These are phyloP conservation scores for Nothura maculosa DNA, from an alignment of 2,797 vertebrate species.

Conservation along the genomic window DNA sequence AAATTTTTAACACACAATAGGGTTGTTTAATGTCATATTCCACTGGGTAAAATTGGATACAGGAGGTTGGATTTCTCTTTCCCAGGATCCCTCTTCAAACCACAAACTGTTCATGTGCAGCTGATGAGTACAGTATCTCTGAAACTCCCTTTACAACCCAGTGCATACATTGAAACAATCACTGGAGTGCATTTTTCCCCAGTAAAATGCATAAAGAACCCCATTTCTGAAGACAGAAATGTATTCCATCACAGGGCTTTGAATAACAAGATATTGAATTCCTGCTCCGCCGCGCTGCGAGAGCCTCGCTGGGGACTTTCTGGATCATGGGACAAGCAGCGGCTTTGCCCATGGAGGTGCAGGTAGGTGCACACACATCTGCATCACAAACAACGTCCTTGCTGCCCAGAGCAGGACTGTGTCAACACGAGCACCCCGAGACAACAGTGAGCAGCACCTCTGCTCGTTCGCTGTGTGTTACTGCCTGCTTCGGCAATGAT, in stretches of 20 bases:
- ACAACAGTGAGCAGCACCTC: background rate
- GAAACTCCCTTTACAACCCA: constrained; percentile 70
- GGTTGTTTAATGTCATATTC: constrained; percentile 57
- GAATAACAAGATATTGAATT: constrained; percentile 50
- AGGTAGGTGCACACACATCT: background rate
- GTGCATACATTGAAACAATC: constrained; percentile 47
- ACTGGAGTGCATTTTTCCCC: constrained; percentile 44
- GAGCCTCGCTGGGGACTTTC: background rate
- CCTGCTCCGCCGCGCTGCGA: background rate
- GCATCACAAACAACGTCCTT: background rate
- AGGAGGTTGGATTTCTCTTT: constrained; percentile 57
- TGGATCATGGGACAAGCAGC: constrained; percentile 2
- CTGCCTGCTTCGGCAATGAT: background rate
- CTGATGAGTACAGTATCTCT: constrained; percentile 69
- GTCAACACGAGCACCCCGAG: accelerated
- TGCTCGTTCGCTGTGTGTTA: background rate
- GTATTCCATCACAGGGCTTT: constrained; percentile 24
- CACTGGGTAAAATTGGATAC: constrained; percentile 59
- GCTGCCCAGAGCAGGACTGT: background rate
- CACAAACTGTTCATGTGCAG: constrained; percentile 71
- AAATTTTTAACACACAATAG: constrained; percentile 62
- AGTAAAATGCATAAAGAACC: constrained; percentile 30
- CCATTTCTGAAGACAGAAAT: constrained; percentile 47
- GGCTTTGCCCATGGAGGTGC: background rate
- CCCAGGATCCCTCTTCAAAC: constrained; percentile 71